Evolutionary conservation across 2,797 vertebrate species (phyloP).

Genomic region (Dipus sagitta): DNA sequence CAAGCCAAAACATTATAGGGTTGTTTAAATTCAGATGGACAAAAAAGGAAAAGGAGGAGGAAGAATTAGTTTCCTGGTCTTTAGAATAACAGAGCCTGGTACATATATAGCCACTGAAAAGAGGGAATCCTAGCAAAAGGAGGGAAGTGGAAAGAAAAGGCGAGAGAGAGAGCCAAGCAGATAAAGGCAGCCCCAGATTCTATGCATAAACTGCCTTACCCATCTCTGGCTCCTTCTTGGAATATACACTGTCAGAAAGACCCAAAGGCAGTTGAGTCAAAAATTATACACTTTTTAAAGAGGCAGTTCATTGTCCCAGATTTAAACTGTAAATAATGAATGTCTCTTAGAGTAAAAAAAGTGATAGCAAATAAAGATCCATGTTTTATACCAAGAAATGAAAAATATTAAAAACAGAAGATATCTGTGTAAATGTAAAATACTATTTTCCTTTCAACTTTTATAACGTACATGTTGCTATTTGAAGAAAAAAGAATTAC

Average conservation of each 20-base stretch:
- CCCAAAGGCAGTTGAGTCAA: neutral
- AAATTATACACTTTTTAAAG: neutral
- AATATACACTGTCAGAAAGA: neutral
- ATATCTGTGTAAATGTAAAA: slow-evolving; percentile 27
- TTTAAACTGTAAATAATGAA: slow-evolving; percentile 11
- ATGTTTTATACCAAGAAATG: neutral
- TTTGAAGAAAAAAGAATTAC: neutral
- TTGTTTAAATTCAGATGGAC: slow-evolving; percentile 22
- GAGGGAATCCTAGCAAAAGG: no score
- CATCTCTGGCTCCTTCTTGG: neutral
- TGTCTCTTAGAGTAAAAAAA: neutral
- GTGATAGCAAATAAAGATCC: neutral
- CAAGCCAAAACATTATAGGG: neutral
- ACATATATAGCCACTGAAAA: no score
- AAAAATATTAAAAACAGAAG: neutral
- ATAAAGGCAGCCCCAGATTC: no score
- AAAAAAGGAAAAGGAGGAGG: neutral
- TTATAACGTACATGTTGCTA: neutral
- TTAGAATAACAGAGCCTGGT: neutral
- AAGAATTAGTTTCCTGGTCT: neutral
- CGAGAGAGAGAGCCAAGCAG: no score
- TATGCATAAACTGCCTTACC: no score
- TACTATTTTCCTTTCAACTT: neutral
- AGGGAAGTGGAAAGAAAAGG: no score
- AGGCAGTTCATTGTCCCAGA: neutral